Percentiles rank a stretch among this genome's conserved stretches.
Conservation (phyloP, 2,113 vertebrate species). For the Pterocles gutturalis region DNA sequence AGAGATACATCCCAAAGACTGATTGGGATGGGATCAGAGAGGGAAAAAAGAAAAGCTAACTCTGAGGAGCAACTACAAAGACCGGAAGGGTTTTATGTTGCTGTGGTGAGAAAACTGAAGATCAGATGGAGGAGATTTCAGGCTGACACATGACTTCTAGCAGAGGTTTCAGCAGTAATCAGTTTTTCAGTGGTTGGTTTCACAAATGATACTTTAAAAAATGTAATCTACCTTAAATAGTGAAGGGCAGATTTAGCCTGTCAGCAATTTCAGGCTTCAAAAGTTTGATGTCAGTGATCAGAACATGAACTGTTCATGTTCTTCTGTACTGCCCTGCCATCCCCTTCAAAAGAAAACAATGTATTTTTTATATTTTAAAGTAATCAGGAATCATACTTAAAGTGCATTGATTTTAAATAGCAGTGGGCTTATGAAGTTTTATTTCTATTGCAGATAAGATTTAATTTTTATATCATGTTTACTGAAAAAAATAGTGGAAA, state of each 20-base stretch:
- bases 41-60: background rate
- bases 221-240: background rate
- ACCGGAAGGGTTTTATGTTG: background rate
- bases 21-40: background rate
- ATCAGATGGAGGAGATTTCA: background rate
- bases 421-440: background rate
- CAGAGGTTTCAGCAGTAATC: background rate
- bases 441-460: background rate
- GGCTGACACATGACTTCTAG: background rate
- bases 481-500: background rate
- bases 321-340: background rate
- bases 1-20: background rate
- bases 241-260: background rate
- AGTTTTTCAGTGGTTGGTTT: background rate
- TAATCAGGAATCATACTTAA: background rate
- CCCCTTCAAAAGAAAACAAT: background rate
- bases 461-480: background rate
- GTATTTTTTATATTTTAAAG: background rate
- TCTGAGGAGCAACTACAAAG: background rate
- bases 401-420: background rate
- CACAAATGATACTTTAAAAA: background rate
- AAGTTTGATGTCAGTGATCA: background rate
- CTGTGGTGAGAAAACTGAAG: background rate
- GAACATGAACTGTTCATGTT: background rate
- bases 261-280: background rate